Evolutionary conservation across 2,888 invertebrate genomes (phyloP).

Genomic region (Mimas tiliae): DNA sequence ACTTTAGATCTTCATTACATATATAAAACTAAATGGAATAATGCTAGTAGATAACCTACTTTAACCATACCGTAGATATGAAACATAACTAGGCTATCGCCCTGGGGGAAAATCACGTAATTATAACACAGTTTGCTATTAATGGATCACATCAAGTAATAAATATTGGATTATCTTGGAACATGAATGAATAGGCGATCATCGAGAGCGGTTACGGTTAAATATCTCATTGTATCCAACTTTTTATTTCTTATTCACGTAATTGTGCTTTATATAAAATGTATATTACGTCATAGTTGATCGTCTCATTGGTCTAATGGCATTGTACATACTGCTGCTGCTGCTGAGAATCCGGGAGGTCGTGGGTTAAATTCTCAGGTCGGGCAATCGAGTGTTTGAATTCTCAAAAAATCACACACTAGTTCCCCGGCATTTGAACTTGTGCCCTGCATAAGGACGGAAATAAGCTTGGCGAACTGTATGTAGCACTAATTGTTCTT

Average conservation of each 20-base stretch:
- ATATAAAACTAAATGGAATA: background rate
- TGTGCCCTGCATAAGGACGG: too few species aligned
- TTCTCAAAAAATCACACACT: too few species aligned
- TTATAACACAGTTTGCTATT: background rate
- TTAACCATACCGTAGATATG: background rate
- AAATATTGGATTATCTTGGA: background rate
- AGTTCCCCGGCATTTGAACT: too few species aligned
- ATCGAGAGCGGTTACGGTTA: background rate
- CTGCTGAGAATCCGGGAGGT: too few species aligned
- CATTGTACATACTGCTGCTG: too few species aligned
- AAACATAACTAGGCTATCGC: constrained; percentile 7
- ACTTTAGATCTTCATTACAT: background rate
- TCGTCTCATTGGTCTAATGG: too few species aligned
- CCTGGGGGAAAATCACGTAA: constrained; percentile 4
- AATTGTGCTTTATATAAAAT: too few species aligned
- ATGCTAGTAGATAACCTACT: background rate
- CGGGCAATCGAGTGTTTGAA: too few species aligned
- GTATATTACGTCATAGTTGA: too few species aligned
- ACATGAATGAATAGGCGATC: background rate
- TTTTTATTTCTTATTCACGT: background rate
- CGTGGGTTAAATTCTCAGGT: too few species aligned
- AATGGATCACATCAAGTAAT: constrained; percentile 2
- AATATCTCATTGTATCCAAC: background rate
- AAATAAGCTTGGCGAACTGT: too few species aligned
- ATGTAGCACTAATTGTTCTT: too few species aligned